Base-by-base conservation (phyloP, 1,140 invertebrate genomes). In the Adoxophyes honmai region DNA sequence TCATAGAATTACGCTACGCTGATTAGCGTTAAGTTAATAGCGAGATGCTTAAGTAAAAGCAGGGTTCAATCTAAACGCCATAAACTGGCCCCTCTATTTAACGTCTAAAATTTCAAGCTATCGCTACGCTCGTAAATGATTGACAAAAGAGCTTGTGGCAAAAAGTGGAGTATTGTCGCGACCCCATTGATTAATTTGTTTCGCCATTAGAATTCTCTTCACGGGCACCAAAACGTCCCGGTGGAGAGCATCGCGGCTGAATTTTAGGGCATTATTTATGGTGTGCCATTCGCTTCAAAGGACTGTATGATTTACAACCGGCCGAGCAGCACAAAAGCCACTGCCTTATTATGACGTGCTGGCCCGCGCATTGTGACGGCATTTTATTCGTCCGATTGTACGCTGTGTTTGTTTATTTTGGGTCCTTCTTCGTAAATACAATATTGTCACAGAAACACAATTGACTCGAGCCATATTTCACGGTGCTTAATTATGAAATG, bases 311-410 rank as follows among this genome's bases (percentile, higher is more conserved):
- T 86, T 88, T 86, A 88, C 78, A 75, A 62, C 78, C 72, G 42
- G 28, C 42, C 42, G 42, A 55, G 57, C 61, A 58, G 70, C 74
- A 88, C 85, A 88, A 88, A 81, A 77, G 81, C 73, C 71, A 70
- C 70, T 79, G 66, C 78, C 72, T 85, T 86, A 88, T 86, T 88
- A 88, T 88, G 85, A 86, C 81, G 78, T 78, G 79, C 73, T 75
- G 73, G 75, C 71, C 78, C 75, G 66, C 71, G 70, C 79, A 81
- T 88, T 88, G 83, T 86, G 79, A 77, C 69, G 68, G 60, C 70
- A 78, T 82, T 80, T 80, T 86, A 86, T 86, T 80, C 77, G 69
- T 69, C 62, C 75, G 75, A 83, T 85, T 85, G 82, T 83, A 63
- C 59, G 54, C 67, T 53, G 70, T 78, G 79, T 86, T 88, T 88